Conservation (phyloP, 2,797 vertebrate genomes). For the Caiman crocodilus region DNA sequence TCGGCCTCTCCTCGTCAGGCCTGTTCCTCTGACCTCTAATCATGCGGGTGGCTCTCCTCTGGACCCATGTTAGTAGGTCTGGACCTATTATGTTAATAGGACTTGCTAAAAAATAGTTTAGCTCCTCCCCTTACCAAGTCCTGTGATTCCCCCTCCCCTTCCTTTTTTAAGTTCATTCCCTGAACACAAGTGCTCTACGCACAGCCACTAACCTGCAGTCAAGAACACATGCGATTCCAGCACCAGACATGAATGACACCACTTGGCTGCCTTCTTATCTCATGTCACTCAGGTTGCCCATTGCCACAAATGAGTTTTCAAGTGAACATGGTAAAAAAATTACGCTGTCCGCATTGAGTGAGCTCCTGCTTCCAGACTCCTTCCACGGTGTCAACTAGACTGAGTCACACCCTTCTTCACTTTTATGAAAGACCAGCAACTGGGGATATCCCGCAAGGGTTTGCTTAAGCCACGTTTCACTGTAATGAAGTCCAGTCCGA, state of each 20-base stretch:
- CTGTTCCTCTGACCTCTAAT: too few relatives aligned
- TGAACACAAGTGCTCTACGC: neutral
- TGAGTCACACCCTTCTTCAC: neutral
- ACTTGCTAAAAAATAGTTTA: neutral
- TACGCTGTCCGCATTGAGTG: neutral
- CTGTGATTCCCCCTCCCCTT: neutral
- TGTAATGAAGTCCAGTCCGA: neutral
- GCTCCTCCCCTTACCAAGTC: neutral
- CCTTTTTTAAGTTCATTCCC: neutral
- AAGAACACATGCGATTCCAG: rapidly evolving
- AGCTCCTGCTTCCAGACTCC: neutral
- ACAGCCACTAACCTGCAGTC: neutral
- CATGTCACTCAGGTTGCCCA: neutral
- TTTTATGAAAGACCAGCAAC: neutral
- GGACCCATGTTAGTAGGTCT: too few relatives aligned
- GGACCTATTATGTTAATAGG: too few relatives aligned
- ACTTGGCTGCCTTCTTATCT: neutral
- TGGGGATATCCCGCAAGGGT: neutral
- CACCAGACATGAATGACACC: neutral
- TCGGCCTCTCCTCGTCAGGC: too few relatives aligned
- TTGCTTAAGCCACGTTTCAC: neutral
- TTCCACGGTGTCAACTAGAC: rapidly evolving
- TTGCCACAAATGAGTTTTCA: neutral
- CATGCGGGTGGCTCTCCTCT: too few relatives aligned
- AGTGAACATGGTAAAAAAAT: rapidly evolving